Conservation (phyloP, 2,888 invertebrate species). For the Trachelus troglodyta region DNA sequence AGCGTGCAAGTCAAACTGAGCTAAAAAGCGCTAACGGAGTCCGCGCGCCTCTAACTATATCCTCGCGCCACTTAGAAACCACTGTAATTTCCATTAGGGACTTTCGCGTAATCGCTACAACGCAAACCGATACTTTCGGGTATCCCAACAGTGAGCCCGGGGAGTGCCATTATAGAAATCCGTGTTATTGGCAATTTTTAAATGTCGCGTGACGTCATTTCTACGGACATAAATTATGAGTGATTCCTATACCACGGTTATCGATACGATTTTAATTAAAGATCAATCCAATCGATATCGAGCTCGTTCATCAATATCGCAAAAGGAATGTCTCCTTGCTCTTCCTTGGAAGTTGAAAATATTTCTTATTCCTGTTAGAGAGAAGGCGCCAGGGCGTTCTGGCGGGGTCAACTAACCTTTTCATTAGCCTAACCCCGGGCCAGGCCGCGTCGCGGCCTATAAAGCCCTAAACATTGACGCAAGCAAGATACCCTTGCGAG, state of each 20-base stretch:
- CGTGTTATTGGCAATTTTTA: background rate
- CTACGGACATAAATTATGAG: background rate
- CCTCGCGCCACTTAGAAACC: constrained; percentile 59
- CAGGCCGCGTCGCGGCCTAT: constrained; percentile 51
- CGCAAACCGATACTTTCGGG: background rate
- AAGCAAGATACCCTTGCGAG: constrained; percentile 42
- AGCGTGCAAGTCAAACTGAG: constrained; percentile 51
- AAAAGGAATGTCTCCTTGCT: background rate
- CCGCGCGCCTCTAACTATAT: constrained; percentile 46
- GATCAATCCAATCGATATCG: background rate
- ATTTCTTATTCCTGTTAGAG: constrained; percentile 31
- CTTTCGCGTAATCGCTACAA: constrained; percentile 46
- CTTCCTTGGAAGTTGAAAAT: background rate
- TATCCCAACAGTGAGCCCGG: background rate
- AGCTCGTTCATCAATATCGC: background rate
- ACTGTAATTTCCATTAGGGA: constrained; percentile 63
- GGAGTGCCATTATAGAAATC: background rate
- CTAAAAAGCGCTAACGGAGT: constrained; percentile 57
- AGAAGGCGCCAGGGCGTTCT: constrained; percentile 66
- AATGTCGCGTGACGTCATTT: background rate
- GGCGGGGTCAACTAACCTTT: constrained; percentile 65
- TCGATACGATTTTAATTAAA: background rate
- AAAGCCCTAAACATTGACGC: constrained; percentile 63
- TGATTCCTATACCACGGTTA: fast-evolving
- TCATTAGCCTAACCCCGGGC: constrained; percentile 63